Evolutionary conservation across 2,113 vertebrate species (phyloP).

Genomic region (Oreochromis niloticus): DNA sequence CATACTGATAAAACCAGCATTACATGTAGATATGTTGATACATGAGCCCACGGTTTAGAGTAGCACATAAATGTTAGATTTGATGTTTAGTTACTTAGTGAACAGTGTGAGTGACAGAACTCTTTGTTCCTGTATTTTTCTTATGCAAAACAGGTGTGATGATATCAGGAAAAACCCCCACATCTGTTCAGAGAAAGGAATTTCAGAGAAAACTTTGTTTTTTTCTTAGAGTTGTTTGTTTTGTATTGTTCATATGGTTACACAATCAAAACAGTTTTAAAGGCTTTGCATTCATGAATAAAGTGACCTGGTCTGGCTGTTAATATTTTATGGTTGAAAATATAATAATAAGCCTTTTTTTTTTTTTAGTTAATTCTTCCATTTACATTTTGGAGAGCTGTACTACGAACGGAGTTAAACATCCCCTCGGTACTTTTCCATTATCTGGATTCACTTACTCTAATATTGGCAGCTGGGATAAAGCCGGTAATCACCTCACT

Average conservation of each 20-base stretch:
- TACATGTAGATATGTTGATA: too few species aligned
- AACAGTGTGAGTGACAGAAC: too few species aligned
- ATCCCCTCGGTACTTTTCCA: too few species aligned
- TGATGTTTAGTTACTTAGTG: neutral
- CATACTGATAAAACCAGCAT: neutral
- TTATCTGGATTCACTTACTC: too few species aligned
- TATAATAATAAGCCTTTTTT: too few species aligned
- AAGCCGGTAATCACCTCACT: too few species aligned
- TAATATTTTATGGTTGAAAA: too few species aligned
- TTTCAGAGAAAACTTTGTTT: neutral
- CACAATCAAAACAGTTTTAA: neutral
- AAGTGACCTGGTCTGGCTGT: neutral
- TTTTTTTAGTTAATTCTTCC: too few species aligned
- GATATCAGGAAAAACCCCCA: neutral
- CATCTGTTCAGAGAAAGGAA: neutral
- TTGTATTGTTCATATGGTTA: neutral
- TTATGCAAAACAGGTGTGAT: neutral
- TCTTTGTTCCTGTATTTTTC: neutral
- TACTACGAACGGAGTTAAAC: too few species aligned
- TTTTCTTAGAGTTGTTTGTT: neutral
- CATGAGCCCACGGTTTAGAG: neutral
- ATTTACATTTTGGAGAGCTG: too few species aligned
- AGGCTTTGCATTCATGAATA: neutral
- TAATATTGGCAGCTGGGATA: too few species aligned
- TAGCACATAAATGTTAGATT: neutral